Evolutionary conservation across 1,140 invertebrate species (phyloP).

Genomic region (Lepeophtheirus salmonis): DNA sequence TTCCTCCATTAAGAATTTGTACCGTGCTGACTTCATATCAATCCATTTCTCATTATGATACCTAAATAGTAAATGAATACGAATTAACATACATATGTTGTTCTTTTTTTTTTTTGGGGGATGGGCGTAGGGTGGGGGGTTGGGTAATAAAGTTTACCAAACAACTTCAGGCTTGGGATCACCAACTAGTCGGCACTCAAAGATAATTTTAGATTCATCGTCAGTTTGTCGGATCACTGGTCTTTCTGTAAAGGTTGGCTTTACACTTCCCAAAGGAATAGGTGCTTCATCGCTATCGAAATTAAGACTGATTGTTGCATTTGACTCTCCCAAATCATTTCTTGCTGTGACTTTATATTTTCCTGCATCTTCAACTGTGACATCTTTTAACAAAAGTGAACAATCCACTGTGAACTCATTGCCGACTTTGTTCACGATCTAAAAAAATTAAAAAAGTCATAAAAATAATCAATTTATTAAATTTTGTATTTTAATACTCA

Average conservation of each 20-base stretch:
- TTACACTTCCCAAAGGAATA: conserved; percentile 57
- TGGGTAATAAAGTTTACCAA: conserved; percentile 52
- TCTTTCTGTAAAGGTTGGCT: conserved; percentile 87
- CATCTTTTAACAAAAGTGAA: conserved; percentile 14
- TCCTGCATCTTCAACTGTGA: conserved; percentile 65
- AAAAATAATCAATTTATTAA: neutral
- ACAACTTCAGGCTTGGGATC: conserved; percentile 73
- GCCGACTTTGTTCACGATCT: conserved; percentile 71
- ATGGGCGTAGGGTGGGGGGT: too few relatives aligned
- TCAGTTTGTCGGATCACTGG: conserved; percentile 85
- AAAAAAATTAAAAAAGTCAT: conserved; percentile 26
- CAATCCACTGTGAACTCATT: conserved; percentile 25
- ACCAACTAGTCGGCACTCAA: conserved; percentile 84
- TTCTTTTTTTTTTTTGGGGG: neutral
- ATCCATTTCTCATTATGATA: conserved; percentile 36
- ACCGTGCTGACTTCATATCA: conserved; percentile 46
- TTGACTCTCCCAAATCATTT: conserved; percentile 86
- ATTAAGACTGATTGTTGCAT: conserved; percentile 85
- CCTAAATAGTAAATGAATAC: conserved; percentile 8
- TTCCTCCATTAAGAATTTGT: conserved; percentile 48
- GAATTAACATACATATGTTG: neutral
- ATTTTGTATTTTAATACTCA: conserved; percentile 27
- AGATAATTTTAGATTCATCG: conserved; percentile 72
- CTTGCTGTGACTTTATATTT: conserved; percentile 91
- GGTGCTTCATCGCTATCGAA: conserved; percentile 90